These are phyloP conservation scores for Colostygia pectinataria DNA, from an alignment of 2,888 invertebrate species.

Conservation along the genomic window DNA sequence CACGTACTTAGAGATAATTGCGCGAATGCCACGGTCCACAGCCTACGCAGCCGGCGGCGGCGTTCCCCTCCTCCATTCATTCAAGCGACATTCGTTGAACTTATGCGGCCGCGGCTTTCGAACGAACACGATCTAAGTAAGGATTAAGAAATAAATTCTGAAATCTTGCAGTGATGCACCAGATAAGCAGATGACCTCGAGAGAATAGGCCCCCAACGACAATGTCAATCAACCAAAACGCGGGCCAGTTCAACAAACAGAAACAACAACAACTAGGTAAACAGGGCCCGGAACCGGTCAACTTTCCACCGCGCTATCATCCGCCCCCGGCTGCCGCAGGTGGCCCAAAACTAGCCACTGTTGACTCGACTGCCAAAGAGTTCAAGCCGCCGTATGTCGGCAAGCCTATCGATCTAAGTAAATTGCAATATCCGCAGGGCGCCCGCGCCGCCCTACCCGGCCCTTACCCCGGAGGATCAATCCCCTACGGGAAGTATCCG, in stretches of 20 bases:
- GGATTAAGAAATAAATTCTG: conserved; percentile 59
- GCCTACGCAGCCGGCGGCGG: conserved; percentile 79
- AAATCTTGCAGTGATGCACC: conserved; percentile 50
- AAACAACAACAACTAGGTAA: conserved; percentile 80
- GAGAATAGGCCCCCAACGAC: conserved; percentile 57
- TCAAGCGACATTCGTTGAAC: conserved; percentile 81
- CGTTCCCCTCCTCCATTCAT: conserved; percentile 75
- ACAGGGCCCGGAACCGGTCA: conserved; percentile 80
- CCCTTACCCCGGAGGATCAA: conserved; percentile 62
- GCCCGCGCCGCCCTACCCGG: conserved; percentile 51
- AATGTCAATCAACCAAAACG: conserved; percentile 80
- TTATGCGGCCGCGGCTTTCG: conserved; percentile 64
- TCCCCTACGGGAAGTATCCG: conserved; percentile 64
- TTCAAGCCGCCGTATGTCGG: conserved; percentile 69
- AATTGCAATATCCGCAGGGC: conserved; percentile 64
- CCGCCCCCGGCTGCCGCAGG: conserved; percentile 87
- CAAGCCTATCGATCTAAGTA: conserved; percentile 65
- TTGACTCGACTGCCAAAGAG: conserved; percentile 76
- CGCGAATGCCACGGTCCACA: conserved; percentile 79
- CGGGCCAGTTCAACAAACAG: conserved; percentile 75
- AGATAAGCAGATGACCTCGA: conserved; percentile 58
- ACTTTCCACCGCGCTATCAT: conserved; percentile 90
- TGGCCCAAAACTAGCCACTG: conserved; percentile 85
- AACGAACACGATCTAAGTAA: conserved; percentile 48
- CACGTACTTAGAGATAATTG: conserved; percentile 53